Evolutionary conservation across 2,113 vertebrate species (phyloP).

Genomic region (Aramus guarauna): DNA sequence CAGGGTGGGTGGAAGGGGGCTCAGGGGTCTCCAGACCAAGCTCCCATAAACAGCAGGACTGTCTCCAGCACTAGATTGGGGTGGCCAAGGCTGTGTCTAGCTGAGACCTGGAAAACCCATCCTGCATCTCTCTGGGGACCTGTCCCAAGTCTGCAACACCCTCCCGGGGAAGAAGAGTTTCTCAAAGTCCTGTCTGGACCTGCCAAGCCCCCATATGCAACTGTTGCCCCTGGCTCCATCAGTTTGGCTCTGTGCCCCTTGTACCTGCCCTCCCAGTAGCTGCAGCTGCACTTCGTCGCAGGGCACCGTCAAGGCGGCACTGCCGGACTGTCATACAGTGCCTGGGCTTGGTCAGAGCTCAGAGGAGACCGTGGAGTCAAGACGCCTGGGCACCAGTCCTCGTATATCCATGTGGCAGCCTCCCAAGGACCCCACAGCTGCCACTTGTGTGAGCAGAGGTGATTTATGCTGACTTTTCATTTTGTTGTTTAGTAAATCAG

Average conservation of each 20-base stretch:
- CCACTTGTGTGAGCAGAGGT: constrained; percentile 13
- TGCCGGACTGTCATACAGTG: background rate
- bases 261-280: background rate
- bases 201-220: background rate
- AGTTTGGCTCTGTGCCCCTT: background rate
- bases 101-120: background rate
- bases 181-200: background rate
- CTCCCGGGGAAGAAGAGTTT: background rate
- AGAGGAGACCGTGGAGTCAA: background rate
- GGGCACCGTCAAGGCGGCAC: background rate
- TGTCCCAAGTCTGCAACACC: background rate
- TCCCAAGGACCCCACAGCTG: constrained; percentile 6
- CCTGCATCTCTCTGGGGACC: background rate
- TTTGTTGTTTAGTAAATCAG: constrained; percentile 53
- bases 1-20: background rate
- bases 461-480: constrained; percentile 51
- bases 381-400: background rate
- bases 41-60: background rate
- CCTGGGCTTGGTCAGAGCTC: background rate
- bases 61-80: background rate
- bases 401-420: background rate
- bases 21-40: background rate
- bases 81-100: background rate
- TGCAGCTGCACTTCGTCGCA: background rate
- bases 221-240: background rate